These are phyloP conservation scores for Nephotettix cincticeps DNA, from an alignment of 1,140 invertebrate genomes.

Conservation along the genomic window DNA sequence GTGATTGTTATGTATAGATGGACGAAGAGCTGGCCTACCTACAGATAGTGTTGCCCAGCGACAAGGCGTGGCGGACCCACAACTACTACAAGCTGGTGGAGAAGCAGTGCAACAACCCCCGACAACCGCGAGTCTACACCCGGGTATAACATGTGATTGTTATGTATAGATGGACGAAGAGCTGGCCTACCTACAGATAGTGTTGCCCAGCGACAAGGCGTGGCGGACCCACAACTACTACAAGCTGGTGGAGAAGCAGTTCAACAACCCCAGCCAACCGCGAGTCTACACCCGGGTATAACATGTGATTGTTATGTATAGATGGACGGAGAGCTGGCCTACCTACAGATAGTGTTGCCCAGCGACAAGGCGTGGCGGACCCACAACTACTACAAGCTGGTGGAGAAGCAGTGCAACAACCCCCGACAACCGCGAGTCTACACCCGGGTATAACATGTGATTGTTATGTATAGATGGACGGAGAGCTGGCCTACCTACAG, in stretches of 20 bases:
- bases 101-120: slow-evolving; percentile 55
- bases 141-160: too few species aligned
- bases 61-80: slow-evolving; percentile 63
- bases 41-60: slow-evolving; percentile 57
- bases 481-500: slow-evolving; percentile 30
- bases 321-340: slow-evolving; percentile 21
- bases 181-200: slow-evolving; percentile 32
- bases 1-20: too few species aligned
- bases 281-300: too few species aligned
- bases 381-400: slow-evolving; percentile 69
- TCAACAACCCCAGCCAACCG: slow-evolving; percentile 40
- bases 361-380: slow-evolving; percentile 72
- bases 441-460: too few species aligned
- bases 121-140: neutral
- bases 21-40: slow-evolving; percentile 28
- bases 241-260: slow-evolving; percentile 67
- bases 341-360: slow-evolving; percentile 51
- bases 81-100: slow-evolving; percentile 73
- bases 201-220: slow-evolving; percentile 67
- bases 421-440: too few species aligned
- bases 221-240: slow-evolving; percentile 74
- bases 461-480: too few species aligned
- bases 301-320: too few species aligned
- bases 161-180: slow-evolving; percentile 12
- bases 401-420: slow-evolving; percentile 61